Percentiles rank a stretch among this genome's conserved stretches.
Conservation (phyloP, 2,113 vertebrate genomes). For the Ceuthmochares aereus region DNA sequence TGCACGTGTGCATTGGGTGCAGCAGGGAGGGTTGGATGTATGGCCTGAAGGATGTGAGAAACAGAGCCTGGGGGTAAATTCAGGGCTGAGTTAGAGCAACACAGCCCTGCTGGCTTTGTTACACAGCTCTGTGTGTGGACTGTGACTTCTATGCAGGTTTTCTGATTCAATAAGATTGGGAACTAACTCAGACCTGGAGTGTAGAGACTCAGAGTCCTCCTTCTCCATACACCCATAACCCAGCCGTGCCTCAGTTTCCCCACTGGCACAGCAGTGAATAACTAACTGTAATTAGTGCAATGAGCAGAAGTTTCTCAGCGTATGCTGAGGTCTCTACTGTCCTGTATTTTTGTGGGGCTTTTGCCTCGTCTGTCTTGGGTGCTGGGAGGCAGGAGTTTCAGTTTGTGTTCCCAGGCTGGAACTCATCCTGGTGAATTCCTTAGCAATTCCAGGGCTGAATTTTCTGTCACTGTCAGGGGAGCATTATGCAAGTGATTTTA, state of each 20-base stretch:
- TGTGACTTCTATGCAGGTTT: background rate
- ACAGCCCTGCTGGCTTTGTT: fast-evolving
- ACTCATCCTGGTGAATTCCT: background rate
- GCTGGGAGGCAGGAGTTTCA: background rate
- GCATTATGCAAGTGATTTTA: background rate
- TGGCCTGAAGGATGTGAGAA: background rate
- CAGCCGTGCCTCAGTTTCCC: background rate
- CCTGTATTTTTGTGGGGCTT: fast-evolving
- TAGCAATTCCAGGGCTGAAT: background rate
- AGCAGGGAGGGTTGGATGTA: background rate
- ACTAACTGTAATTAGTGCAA: background rate
- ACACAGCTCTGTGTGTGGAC: fast-evolving
- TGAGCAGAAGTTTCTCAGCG: background rate
- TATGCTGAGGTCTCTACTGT: background rate
- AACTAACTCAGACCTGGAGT: background rate
- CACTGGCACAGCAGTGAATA: background rate
- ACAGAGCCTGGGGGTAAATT: background rate
- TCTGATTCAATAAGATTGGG: background rate
- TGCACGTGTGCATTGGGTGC: background rate
- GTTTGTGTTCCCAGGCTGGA: background rate
- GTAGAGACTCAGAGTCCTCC: background rate
- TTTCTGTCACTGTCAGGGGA: fast-evolving
- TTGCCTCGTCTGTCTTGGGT: background rate
- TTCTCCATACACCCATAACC: background rate
- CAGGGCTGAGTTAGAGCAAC: background rate